These are phyloP conservation scores for Hypselothyrea guttata DNA, from an alignment of 2,888 invertebrate species.

Conservation along the genomic window DNA sequence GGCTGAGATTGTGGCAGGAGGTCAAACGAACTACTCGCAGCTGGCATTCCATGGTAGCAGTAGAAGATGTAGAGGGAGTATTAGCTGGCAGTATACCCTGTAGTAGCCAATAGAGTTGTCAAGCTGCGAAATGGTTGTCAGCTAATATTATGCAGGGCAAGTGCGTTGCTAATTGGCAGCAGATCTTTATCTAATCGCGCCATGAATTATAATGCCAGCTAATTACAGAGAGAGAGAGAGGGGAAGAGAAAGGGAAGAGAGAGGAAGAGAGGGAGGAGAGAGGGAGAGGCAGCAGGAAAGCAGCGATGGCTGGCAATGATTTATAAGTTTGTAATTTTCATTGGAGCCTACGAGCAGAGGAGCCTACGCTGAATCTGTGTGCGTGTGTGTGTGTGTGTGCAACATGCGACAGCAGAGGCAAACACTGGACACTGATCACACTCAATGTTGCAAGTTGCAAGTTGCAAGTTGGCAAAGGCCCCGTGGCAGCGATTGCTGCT, in stretches of 20 bases:
- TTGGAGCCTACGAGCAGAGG: slow-evolving; percentile 71
- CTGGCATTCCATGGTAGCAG: slow-evolving; percentile 6
- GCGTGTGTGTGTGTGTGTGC: slow-evolving; percentile 43
- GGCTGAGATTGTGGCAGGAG: slow-evolving; percentile 43
- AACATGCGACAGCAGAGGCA: slow-evolving; percentile 75
- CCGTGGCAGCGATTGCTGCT: slow-evolving; percentile 43
- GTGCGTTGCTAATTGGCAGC: slow-evolving; percentile 76
- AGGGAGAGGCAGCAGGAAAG: slow-evolving; percentile 18
- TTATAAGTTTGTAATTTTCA: slow-evolving; percentile 76
- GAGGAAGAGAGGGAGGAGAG: not conserved
- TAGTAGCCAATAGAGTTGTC: slow-evolving; percentile 51
- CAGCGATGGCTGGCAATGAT: slow-evolving; percentile 56
- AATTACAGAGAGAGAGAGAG: slow-evolving; percentile 54
- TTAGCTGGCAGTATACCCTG: too few species aligned
- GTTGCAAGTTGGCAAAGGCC: slow-evolving; percentile 21
- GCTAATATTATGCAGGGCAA: slow-evolving; percentile 67
- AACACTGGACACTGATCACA: slow-evolving; percentile 66
- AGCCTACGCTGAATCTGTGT: slow-evolving; percentile 37
- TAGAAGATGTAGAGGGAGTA: too few species aligned
- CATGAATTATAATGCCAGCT: slow-evolving; percentile 78
- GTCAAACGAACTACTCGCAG: slow-evolving; percentile 17
- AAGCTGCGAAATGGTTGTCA: slow-evolving; percentile 49
- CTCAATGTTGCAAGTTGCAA: not conserved
- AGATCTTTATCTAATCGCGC: slow-evolving; percentile 77
- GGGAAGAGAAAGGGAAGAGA: not conserved